phyloP scores from a whole-genome alignment of 2,113 vertebrate genomes.

The Gavia stellata region DNA sequence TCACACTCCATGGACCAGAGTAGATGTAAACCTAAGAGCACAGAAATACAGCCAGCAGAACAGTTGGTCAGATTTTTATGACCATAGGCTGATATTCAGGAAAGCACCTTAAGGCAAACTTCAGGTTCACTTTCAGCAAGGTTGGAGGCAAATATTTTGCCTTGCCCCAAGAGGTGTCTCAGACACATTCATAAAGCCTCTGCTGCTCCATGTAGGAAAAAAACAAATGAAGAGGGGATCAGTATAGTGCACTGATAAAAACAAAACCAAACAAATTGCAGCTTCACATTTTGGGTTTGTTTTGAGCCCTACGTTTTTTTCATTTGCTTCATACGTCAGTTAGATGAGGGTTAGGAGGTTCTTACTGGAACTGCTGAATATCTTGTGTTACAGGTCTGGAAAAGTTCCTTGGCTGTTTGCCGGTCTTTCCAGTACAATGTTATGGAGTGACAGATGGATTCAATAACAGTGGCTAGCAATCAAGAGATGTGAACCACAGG shows the following conservation, averaged over 20 bases:
- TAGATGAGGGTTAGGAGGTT: neutral
- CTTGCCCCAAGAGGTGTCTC: neutral
- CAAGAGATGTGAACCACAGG: neutral
- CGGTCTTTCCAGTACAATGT: neutral
- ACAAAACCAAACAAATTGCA: neutral
- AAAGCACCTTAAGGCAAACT: neutral
- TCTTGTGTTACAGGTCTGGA: neutral
- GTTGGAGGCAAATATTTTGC: neutral
- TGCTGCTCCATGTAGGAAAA: neutral
- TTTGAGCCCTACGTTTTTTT: neutral
- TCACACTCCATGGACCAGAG: neutral
- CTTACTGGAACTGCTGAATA: conserved; percentile 5
- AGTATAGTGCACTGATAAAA: neutral
- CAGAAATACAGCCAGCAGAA: neutral
- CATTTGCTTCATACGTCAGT: neutral
- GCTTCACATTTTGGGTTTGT: neutral
- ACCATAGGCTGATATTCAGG: neutral
- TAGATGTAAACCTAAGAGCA: neutral
- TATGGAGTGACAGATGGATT: neutral
- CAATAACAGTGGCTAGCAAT: neutral
- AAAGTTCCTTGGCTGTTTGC: conserved; percentile 6
- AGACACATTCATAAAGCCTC: neutral
- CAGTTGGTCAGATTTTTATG: neutral
- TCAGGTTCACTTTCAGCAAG: neutral
- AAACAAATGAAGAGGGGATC: neutral